A percentile compares a stretch with the other conserved stretches of the same genome.
Conservation (phyloP, 2,888 invertebrate species). For the Hypomecis atomaria region DNA sequence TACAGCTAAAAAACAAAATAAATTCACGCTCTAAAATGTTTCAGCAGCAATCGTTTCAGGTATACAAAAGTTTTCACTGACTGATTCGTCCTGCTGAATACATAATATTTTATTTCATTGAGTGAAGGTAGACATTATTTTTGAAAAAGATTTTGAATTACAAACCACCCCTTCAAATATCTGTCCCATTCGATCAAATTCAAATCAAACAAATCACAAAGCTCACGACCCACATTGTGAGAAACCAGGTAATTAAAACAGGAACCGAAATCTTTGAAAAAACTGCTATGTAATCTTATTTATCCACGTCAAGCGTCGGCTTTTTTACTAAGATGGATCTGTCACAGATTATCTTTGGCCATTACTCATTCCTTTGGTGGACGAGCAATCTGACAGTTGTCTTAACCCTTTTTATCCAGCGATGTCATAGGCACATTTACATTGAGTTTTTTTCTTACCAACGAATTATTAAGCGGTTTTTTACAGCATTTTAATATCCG, state of each 20-base stretch:
- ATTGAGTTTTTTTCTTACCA: constrained; percentile 60
- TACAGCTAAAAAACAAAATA: too few species aligned
- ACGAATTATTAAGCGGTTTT: constrained; percentile 63
- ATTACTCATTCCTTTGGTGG: constrained; percentile 80
- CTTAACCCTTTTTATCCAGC: constrained; percentile 84
- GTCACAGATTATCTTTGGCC: constrained; percentile 80
- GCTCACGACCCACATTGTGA: constrained; percentile 75
- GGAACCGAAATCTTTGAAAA: constrained; percentile 71
- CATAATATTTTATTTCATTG: too few species aligned
- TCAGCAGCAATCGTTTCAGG: too few species aligned
- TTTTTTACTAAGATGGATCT: constrained; percentile 82
- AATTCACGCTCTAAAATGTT: too few species aligned
- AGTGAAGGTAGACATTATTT: too few species aligned
- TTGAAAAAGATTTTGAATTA: not conserved
- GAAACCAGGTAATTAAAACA: constrained; percentile 81
- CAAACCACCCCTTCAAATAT: constrained; percentile 38
- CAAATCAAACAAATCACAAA: constrained; percentile 42
- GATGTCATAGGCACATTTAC: constrained; percentile 78
- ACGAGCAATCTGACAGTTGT: constrained; percentile 81
- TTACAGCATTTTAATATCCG: constrained; percentile 67
- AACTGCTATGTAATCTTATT: constrained; percentile 80
- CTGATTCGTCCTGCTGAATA: too few species aligned
- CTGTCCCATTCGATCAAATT: constrained; percentile 23
- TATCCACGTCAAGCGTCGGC: constrained; percentile 79
- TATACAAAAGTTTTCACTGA: too few species aligned